phyloP scores from a whole-genome alignment of 2,888 invertebrate species.

The Drosophila pegasa region DNA sequence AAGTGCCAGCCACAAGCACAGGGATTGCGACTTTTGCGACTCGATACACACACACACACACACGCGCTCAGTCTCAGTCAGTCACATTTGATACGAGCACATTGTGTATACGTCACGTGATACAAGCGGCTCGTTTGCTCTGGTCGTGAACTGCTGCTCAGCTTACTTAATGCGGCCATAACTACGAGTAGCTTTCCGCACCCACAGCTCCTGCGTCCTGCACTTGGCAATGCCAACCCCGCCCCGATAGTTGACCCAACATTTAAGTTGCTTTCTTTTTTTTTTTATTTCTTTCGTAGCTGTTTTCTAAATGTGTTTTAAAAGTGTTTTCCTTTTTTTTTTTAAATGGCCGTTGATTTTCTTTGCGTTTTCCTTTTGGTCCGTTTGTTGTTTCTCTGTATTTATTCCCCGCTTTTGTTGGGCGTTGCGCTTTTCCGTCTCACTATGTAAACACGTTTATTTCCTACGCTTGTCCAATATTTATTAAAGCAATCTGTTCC shows the following conservation, averaged over 20 bases:
- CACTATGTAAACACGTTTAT: constrained; percentile 70
- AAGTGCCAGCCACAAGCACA: constrained; percentile 54
- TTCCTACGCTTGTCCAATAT: constrained; percentile 58
- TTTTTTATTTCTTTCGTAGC: constrained; percentile 27
- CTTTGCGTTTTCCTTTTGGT: constrained; percentile 20
- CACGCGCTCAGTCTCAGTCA: constrained; percentile 3
- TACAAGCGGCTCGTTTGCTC: constrained; percentile 29
- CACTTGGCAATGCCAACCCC: background rate
- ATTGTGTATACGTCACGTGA: constrained; percentile 75
- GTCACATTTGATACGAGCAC: constrained; percentile 36
- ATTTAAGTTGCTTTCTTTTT: constrained; percentile 55
- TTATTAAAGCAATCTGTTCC: constrained; percentile 78
- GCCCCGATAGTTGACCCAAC: constrained; percentile 66
- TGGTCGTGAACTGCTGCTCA: constrained; percentile 23
- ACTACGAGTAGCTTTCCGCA: constrained; percentile 44
- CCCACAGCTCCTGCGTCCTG: background rate
- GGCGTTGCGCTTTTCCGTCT: constrained; percentile 7
- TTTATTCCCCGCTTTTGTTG: constrained; percentile 19
- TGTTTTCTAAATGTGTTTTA: constrained; percentile 76
- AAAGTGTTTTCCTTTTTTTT: constrained; percentile 65
- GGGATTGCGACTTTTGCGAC: constrained; percentile 12
- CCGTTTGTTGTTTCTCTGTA: constrained; percentile 34
- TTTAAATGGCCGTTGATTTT: constrained; percentile 66
- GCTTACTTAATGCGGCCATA: constrained; percentile 59
- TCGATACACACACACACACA: constrained; percentile 14